A percentile compares a stretch with the other conserved stretches of the same genome.
Conservation (phyloP, 2,888 invertebrate genomes). For the Exocentrus adspersus region DNA sequence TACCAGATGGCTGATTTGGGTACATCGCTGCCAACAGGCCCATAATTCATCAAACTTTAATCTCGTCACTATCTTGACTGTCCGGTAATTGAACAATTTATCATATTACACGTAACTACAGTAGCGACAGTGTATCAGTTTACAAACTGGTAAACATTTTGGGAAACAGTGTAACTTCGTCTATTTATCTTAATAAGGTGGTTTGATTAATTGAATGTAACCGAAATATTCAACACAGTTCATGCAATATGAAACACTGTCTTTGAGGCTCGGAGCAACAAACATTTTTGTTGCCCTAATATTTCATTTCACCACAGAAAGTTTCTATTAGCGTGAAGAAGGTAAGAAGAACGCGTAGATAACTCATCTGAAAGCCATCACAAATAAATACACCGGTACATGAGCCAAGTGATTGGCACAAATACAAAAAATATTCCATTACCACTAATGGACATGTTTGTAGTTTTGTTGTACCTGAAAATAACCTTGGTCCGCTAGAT, state of each 20-base stretch:
- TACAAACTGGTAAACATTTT: slow-evolving; percentile 6
- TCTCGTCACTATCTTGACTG: slow-evolving; percentile 43
- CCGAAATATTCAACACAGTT: no score
- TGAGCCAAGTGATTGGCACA: not conserved
- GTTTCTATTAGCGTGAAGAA: no score
- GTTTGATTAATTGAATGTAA: no score
- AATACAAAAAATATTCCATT: slow-evolving; percentile 11
- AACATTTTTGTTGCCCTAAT: no score
- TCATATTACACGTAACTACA: slow-evolving; percentile 34
- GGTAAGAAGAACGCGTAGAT: not conserved
- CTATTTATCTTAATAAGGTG: no score
- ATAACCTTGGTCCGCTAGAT: not conserved
- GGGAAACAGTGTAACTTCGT: not conserved
- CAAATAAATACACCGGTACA: not conserved
- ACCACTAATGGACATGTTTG: slow-evolving; percentile 19
- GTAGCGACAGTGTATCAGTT: slow-evolving; percentile 29
- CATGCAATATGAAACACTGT: no score
- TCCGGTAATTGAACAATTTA: slow-evolving; percentile 42
- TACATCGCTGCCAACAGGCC: slow-evolving; percentile 35
- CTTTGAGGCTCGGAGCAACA: no score
- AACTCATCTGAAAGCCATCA: not conserved
- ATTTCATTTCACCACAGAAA: no score
- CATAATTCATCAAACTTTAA: slow-evolving; percentile 47
- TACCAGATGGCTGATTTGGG: slow-evolving; percentile 49
- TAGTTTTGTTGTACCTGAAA: not conserved